Evolutionary conservation across 2,113 vertebrate species (phyloP), one percentile per base, ranked within the genome.

Genomic region (Microcebus murinus): DNA sequence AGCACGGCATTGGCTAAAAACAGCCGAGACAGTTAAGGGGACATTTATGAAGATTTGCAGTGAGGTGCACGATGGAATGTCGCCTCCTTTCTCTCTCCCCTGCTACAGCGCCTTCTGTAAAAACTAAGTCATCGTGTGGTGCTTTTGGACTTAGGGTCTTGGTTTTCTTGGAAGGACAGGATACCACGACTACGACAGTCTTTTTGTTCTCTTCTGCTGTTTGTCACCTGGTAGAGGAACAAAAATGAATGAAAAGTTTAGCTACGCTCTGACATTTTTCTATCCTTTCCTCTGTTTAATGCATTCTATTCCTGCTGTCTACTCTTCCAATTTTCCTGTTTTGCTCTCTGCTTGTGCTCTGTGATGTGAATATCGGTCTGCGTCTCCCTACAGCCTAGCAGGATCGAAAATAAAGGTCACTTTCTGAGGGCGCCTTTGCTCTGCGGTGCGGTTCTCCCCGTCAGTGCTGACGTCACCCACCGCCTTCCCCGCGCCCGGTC

Each of bases 401-500:
- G 67, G 39, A 31, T 18, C 3, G 67, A 81, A 92, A 55, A 68
- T 10, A n/a, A 79, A 93, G 31, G 68, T 61, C 79, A 20, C 21
- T 29, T 0, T 57, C n/a, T 27, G 8, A 5, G n/a, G 0, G 1
- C 31, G 20, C 23, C 61, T 77, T 31, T 36, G 65, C 67, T 36
- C 6, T 48, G 89, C 10, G 45, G 31, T 48, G 89, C 10, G 45
- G 31, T 17, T 21, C 31, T 36, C 34, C 50, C 18, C 27, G 8
- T 86, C 27, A 0, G 34, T 4, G 29, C 23, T 2, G 0, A 31
- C 17, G 27, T 63, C n/a, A 7, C 71, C 55, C 0, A 1, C 20
- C 0, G 5, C 29, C 39, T 61, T 93, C 61, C 87, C 25, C 36
- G 25, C 34, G 34, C 14, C 76, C 82, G 79, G 86, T n/a, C 61